Evolutionary conservation across 2,888 invertebrate species (phyloP), one percentile per base, ranked within the genome.

Genomic region (Operophtera brumata): DNA sequence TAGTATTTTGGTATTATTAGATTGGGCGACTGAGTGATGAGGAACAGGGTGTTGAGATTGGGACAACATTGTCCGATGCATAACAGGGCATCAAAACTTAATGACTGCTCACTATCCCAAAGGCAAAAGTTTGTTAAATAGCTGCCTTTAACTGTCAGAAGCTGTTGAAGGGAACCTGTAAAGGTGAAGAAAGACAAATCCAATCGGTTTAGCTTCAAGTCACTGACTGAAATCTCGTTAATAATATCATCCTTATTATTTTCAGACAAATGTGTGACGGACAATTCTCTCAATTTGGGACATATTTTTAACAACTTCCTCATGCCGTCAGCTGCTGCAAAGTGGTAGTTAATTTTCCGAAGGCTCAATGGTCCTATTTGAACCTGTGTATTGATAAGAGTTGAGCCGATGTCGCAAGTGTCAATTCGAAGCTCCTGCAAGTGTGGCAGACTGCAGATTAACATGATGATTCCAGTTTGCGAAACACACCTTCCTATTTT

Each of bases 341-440:
- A 90, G 65, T 90, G 90, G 61, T 84, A 86, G 54, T 88, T 90
- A 0, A 90, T 83, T 75, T 88, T 90, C 40, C 77, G 76, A 30
- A 91, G 78, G 72, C 80, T 80, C 20, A 90, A 72, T 0, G 90
- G 88, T 11, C 84, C 86, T 48, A 88, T 80, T 1, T 80, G 77
- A 40, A 73, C 60, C 7, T 77, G 70, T 3, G 84, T 77, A n/a
- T 81, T 73, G 14, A 87, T 84, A 30, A 91, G 75, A 4, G 89
- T 90, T 0, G 90, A 85, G 20, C 90, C 90, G 45, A 91, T 84
- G 68, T 91, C 90, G 66, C 91, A 90, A 35, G 90, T 90, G 67
- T 91, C 90, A 45, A 91, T 88, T 46, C 79, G 71, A 30, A 91
- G 67, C 46, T 90, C 90, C 69, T 90, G 87, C 60, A 91, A 73